phyloP scores from a whole-genome alignment of 2,888 invertebrate genomes.

The Trypoxylon attenuatum region DNA sequence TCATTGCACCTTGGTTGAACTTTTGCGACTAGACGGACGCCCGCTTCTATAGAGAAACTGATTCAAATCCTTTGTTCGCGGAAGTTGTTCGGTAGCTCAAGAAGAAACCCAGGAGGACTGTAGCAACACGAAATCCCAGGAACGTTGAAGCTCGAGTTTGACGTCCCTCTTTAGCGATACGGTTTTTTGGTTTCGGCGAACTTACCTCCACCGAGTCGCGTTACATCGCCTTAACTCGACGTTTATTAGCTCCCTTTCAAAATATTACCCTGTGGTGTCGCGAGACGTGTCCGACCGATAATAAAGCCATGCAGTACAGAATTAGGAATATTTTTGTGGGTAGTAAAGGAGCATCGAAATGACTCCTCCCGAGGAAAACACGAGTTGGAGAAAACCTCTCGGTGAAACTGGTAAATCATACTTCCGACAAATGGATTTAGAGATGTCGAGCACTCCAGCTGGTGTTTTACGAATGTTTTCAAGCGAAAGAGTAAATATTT shows the following conservation, averaged over 20 bases:
- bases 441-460: too few relatives aligned
- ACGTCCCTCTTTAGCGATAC: conserved; percentile 5
- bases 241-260: conserved; percentile 31
- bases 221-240: conserved; percentile 2
- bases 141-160: conserved; percentile 21
- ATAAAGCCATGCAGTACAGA: not conserved
- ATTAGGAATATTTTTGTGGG: conserved; percentile 5
- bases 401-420: too few relatives aligned
- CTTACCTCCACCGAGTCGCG: not conserved
- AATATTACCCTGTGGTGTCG: conserved; percentile 1
- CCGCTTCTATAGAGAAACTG: conserved; percentile 26
- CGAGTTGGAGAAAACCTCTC: not conserved
- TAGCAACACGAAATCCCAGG: conserved; percentile 20
- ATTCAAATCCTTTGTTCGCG: conserved; percentile 44
- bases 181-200: conserved; percentile 47
- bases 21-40: not conserved
- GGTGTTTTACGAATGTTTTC: too few relatives aligned
- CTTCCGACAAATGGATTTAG: too few relatives aligned
- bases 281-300: conserved; percentile 14
- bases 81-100: conserved; percentile 19
- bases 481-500: too few relatives aligned
- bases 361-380: too few relatives aligned
- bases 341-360: not conserved
- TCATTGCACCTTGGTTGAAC: not conserved
- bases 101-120: not conserved